phyloP scores from a whole-genome alignment of 2,113 vertebrate genomes.

The Isurus oxyrinchus region DNA sequence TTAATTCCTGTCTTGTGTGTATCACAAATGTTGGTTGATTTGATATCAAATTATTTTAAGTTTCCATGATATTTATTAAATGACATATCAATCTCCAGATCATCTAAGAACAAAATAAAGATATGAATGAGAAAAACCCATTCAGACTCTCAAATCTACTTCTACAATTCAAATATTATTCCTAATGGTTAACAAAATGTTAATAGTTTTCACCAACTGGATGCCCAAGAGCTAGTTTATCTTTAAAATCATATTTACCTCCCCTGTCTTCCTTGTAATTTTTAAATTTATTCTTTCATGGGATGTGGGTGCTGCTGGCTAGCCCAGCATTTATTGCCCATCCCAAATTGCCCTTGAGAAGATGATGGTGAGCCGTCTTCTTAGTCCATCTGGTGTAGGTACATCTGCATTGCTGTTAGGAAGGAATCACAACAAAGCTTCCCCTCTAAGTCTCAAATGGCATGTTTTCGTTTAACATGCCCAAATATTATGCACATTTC shows the following conservation, averaged over 20 bases:
- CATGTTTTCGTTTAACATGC: neutral
- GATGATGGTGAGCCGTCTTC: neutral
- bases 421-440: neutral
- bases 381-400: too few species aligned
- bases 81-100: neutral
- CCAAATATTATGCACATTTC: neutral
- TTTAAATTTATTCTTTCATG: too few species aligned
- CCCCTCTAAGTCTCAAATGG: neutral
- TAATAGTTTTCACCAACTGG: neutral
- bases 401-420: too few species aligned
- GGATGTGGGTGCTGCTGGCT: too few species aligned
- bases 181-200: neutral
- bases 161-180: neutral
- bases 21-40: neutral
- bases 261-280: neutral
- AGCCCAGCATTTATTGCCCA: too few species aligned
- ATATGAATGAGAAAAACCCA: neutral
- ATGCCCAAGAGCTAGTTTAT: neutral
- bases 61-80: neutral
- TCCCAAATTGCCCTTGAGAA: too few species aligned
- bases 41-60: neutral
- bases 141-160: neutral
- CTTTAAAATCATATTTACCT: neutral
- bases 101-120: neutral
- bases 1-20: neutral